Base-by-base conservation (phyloP, 2,888 invertebrate species). In the Chaitophorus viminalis region DNA sequence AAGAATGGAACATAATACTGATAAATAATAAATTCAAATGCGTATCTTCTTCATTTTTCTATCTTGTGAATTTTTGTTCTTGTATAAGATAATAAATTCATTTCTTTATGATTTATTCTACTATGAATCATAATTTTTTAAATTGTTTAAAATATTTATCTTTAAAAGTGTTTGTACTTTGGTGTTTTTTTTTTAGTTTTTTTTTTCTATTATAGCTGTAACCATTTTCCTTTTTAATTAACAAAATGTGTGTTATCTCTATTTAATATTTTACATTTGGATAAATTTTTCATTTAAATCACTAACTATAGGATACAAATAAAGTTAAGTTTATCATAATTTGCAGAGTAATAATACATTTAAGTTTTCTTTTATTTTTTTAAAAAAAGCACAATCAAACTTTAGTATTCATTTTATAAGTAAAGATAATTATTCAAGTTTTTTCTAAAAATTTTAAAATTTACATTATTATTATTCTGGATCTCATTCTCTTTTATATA, bases 401-500 rank as follows among this genome's bases (percentile, higher is more conserved):
- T 31, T 54, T 29, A 39, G 11, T 39, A n/a, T 54, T n/a, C 4
- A 70, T 83, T 72, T 74, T 29, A 29, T 9, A 39, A 9, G 1
- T 6, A 68, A 68, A n/a, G 11, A 33, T 72, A 72, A 18, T 70
- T 31, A 70, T 17, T 70, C 9, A 3, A 17, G 6, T 31, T 17
- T 25, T 72, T 33, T 33, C 3, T 68, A 25, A 70, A 17, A 70
- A 70, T 3, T 70, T 11, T 70, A 31, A 29, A 29, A 70, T 29
- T 70, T 72, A 4, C 78, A 60, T 54, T 78, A 76, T 68, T 76
- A 76, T 79, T 83, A 54, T 52, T 70, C 78, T 72, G 72, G 86
- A 86, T 86, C 86, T 86, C 86, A 86, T 86, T 52, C 70, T 78
- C 54, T 86, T 77, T 76, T 79, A 78, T 77, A 46, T n/a, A 29